phyloP scores from a whole-genome alignment of 2,888 invertebrate species.

The Mellilla xanthometata region DNA sequence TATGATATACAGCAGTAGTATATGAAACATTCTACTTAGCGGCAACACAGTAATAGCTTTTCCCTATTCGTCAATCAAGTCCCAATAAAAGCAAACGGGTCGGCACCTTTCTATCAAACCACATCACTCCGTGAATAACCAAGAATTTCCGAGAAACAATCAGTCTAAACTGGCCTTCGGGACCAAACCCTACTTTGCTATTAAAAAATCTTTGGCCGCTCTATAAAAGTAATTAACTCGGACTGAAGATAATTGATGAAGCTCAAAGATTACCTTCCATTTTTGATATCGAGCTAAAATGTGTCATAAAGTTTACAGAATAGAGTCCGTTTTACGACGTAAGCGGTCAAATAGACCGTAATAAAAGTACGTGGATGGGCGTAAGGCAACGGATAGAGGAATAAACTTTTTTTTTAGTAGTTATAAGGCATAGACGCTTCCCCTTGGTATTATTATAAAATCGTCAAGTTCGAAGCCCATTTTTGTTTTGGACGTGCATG shows the following conservation, averaged over 20 bases:
- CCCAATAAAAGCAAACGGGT: constrained; percentile 1
- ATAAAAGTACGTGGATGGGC: constrained; percentile 69
- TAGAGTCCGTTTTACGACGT: constrained; percentile 32
- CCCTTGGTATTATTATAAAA: constrained; percentile 77
- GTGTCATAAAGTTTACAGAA: constrained; percentile 23
- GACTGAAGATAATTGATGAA: constrained; percentile 81
- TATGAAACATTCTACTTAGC: too few species aligned
- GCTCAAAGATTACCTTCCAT: constrained; percentile 72
- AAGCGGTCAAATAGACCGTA: constrained; percentile 37
- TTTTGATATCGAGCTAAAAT: constrained; percentile 26
- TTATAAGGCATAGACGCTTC: constrained; percentile 46
- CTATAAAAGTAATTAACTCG: constrained; percentile 82
- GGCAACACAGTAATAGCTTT: neutral
- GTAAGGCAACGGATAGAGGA: constrained; percentile 63
- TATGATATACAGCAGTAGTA: too few species aligned
- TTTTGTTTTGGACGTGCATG: constrained; percentile 61
- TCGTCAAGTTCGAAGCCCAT: constrained; percentile 66
- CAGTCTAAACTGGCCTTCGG: constrained; percentile 38
- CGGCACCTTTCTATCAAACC: neutral
- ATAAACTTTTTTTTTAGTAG: constrained; percentile 58
- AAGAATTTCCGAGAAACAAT: constrained; percentile 55
- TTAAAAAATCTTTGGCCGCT: constrained; percentile 55
- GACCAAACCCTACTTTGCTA: constrained; percentile 37
- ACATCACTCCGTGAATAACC: constrained; percentile 15
- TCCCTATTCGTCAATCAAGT: neutral